phyloP scores from a whole-genome alignment of 2,888 invertebrate species.

The Oegoconia quadripuncta region DNA sequence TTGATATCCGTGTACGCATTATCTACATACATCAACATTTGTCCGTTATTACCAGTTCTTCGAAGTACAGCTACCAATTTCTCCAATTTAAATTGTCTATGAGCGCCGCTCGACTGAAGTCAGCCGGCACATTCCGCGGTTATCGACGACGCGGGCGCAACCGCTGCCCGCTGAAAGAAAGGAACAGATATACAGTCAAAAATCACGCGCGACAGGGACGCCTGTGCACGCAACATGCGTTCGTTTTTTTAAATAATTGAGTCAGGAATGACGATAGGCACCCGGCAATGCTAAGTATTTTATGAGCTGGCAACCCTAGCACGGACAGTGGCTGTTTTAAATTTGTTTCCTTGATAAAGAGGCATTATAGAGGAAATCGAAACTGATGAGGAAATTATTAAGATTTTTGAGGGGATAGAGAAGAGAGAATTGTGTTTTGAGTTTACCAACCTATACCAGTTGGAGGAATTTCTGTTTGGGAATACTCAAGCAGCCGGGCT shows the following conservation, averaged over 20 bases:
- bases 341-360: conserved; percentile 57
- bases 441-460: too few relatives aligned
- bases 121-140: conserved; percentile 74
- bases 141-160: conserved; percentile 69
- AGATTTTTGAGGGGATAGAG: too few relatives aligned
- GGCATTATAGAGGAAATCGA: conserved; percentile 43
- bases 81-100: conserved; percentile 77
- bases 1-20: conserved; percentile 7
- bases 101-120: conserved; percentile 73
- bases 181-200: conserved; percentile 43
- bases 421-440: too few relatives aligned
- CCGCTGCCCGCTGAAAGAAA: conserved; percentile 39
- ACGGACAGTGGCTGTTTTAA: conserved; percentile 61
- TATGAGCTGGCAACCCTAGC: conserved; percentile 67
- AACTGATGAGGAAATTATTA: conserved; percentile 37
- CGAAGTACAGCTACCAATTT: conserved; percentile 67
- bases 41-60: conserved; percentile 56
- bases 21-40: conserved; percentile 37
- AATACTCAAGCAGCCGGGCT: too few relatives aligned
- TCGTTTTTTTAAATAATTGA: conserved; percentile 77
- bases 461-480: too few relatives aligned
- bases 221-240: conserved; percentile 48
- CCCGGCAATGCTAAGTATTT: conserved; percentile 67
- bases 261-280: conserved; percentile 73
- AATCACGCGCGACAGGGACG: conserved; percentile 55